A percentile compares a stretch with the other conserved stretches of the same genome.
Conservation (phyloP, 2,113 vertebrate genomes). For the Megaleporinus macrocephalus region DNA sequence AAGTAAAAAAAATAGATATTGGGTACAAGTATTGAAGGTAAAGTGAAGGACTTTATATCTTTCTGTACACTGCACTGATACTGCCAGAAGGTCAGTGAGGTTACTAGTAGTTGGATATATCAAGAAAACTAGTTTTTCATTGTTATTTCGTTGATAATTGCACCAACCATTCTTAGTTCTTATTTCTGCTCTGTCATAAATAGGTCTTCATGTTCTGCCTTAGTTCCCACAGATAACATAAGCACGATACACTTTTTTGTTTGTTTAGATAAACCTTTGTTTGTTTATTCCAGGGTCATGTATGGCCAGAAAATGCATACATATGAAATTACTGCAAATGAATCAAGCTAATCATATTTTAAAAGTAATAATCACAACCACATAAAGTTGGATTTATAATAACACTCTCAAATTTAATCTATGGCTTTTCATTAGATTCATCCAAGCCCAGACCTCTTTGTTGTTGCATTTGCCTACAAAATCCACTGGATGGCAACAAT, state of each 20-base stretch:
- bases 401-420: background rate
- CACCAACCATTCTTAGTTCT: no score
- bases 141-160: no score
- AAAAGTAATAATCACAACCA: background rate
- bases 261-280: no score
- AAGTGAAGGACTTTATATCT: no score
- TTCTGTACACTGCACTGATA: no score
- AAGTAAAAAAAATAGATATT: no score
- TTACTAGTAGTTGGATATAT: no score
- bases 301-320: no score
- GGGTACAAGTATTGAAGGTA: no score
- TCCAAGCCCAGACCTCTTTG: background rate
- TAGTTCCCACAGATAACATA: background rate
- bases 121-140: no score
- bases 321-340: background rate
- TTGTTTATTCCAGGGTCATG: no score
- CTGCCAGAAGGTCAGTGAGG: no score
- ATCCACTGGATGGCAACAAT: constrained; percentile 47
- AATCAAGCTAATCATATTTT: background rate
- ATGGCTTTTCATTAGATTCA: background rate
- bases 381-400: background rate
- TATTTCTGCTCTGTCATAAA: background rate
- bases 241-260: background rate
- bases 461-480: constrained; percentile 14
- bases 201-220: background rate